These are phyloP conservation scores for Echinops telfairi DNA, from an alignment of 2,113 vertebrate genomes.

Conservation along the genomic window DNA sequence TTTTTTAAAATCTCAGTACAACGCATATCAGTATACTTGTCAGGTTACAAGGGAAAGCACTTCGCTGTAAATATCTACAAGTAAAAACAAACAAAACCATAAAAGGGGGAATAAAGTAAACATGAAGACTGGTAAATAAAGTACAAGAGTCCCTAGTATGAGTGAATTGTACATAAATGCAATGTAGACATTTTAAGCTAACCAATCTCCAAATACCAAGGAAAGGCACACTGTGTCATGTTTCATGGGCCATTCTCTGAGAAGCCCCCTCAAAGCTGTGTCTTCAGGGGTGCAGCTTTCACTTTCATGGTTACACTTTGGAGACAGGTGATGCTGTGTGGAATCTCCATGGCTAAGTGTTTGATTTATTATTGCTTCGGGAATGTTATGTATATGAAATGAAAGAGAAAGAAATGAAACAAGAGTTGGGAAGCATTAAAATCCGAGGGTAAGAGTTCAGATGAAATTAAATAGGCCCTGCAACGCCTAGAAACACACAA, in stretches of 20 bases:
- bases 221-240: conserved; percentile 31
- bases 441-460: conserved; percentile 73
- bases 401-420: conserved; percentile 46
- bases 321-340: conserved; percentile 64
- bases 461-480: conserved; percentile 77
- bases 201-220: background rate
- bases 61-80: background rate
- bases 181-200: conserved; percentile 43
- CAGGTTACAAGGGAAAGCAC: background rate
- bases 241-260: conserved; percentile 4
- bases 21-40: background rate
- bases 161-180: conserved; percentile 39
- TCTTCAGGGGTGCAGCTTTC: conserved; percentile 1
- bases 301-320: conserved; percentile 60
- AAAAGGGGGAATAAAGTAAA: conserved; percentile 8
- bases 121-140: conserved; percentile 36
- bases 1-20: conserved; percentile 3
- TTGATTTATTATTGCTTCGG: conserved; percentile 75
- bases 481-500: conserved; percentile 65
- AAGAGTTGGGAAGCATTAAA: conserved; percentile 70
- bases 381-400: conserved; percentile 58
- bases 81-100: background rate
- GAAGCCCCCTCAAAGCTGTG: conserved; percentile 42
- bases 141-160: conserved; percentile 37
- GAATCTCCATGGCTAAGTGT: conserved; percentile 73